Evolutionary conservation across 1,140 invertebrate genomes (phyloP), one percentile per base, ranked within the genome.

Genomic region (Paralvinella palmiformis): DNA sequence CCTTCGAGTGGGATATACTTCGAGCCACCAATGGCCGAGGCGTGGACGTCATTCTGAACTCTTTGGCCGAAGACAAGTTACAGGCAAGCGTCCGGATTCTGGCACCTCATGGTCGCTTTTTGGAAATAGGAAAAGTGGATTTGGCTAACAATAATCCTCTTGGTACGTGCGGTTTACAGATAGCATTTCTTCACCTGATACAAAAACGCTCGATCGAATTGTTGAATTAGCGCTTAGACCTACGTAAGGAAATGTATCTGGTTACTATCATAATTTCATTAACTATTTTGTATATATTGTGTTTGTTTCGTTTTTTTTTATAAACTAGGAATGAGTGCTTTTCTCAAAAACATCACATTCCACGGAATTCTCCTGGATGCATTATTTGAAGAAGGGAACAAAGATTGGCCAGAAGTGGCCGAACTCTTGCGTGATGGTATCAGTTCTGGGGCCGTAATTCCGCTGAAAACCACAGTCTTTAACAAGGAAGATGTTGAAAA

Each of bases 61-160:
- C 94, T 0, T 81, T 97, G 22, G 88, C 94, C 5, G 92, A 90
- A 72, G 91, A 96, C 64, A 94, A 94, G 81, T 82, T 98, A n/a
- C 90, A 92, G 78, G 94, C 94, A 2, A 94, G 92, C 57, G 82
- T 98, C 4, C 85, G 93, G 62, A 94, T 94, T 76, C 79, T 98
- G 37, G 92, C 91, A 1, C 82, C 87, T 48, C 90, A 94, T 74
- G 95, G 94, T 33, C 86, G 93, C 35, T 98, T 98, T 83, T 82
- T 96, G 32, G 95, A 98, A 83, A 98, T 98, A 71, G 95, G 95
- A 65, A 98, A 98, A 81, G 92, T 89, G 67, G 95, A 98, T 83
- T 80, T 98, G 31, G 92, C 91, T 3, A 95, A 94, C 71, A 92
- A 98, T 77, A 88, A 85, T 15, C 80, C 87, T 3, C 76, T 97